Evolutionary conservation across 2,888 invertebrate genomes (phyloP).

Genomic region (Emmelina monodactyla): DNA sequence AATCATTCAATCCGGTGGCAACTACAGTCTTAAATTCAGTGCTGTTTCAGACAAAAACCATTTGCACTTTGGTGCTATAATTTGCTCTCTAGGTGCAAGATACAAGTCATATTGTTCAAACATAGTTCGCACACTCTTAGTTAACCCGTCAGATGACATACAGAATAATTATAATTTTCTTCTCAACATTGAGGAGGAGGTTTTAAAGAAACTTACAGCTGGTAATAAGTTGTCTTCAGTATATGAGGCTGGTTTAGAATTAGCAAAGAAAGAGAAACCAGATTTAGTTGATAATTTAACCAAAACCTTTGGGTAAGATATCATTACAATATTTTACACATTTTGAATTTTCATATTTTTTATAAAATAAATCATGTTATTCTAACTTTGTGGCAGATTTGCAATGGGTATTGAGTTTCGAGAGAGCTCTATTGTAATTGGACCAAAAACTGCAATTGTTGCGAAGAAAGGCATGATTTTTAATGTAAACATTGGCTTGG

Average conservation of each 20-base stretch:
- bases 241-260: slow-evolving; percentile 82
- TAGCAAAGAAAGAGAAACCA: slow-evolving; percentile 88
- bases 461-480: slow-evolving; percentile 96
- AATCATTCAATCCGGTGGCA: slow-evolving; percentile 98
- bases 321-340: neutral
- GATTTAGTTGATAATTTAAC: slow-evolving; percentile 87
- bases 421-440: slow-evolving; percentile 91
- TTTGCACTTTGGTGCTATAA: slow-evolving; percentile 95
- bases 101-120: slow-evolving; percentile 99
- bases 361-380: neutral
- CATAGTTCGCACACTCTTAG: slow-evolving; percentile 93
- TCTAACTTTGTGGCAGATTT: no score
- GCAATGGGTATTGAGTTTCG: slow-evolving; percentile 98
- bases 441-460: slow-evolving; percentile 82
- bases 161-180: slow-evolving; percentile 93
- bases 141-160: slow-evolving; percentile 84
- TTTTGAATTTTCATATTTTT: neutral
- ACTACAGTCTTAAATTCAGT: slow-evolving; percentile 96
- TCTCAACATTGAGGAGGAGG: slow-evolving; percentile 87
- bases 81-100: slow-evolving; percentile 92
- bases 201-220: slow-evolving; percentile 83
- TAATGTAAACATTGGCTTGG: slow-evolving; percentile 92
- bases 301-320: slow-evolving; percentile 83
- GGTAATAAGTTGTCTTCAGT: slow-evolving; percentile 86
- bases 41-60: slow-evolving; percentile 92